Percentiles rank a stretch among this genome's conserved stretches.
These are phyloP conservation scores for Lucilia sericata DNA, from an alignment of 1,140 invertebrate genomes.

Conservation along the genomic window DNA sequence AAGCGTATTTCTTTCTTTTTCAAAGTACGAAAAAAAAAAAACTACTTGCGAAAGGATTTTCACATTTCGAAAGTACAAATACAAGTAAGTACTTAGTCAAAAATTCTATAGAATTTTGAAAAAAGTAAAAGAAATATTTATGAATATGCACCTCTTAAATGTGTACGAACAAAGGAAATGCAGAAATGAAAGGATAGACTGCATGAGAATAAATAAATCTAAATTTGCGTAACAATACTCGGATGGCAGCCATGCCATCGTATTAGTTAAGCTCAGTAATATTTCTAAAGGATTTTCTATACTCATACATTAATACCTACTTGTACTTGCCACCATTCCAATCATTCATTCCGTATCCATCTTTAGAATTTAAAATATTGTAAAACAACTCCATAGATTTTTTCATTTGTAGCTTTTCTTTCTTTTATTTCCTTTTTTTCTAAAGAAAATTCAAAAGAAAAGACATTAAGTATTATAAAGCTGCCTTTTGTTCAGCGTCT, in stretches of 20 bases:
- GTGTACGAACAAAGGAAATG: neutral
- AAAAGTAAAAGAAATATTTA: conserved; percentile 21
- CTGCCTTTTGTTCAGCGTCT: conserved; percentile 14
- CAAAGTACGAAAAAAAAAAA: neutral
- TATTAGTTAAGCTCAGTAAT: conserved; percentile 27
- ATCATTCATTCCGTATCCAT: neutral
- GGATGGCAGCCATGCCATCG: neutral
- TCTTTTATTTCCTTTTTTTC: neutral
- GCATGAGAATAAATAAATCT: neutral
- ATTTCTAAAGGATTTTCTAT: conserved; percentile 16
- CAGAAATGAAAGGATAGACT: neutral
- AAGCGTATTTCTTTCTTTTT: neutral
- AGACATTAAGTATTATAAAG: neutral
- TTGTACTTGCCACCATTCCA: neutral
- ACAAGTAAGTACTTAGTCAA: neutral
- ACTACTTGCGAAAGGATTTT: conserved; percentile 15
- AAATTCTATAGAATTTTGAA: neutral
- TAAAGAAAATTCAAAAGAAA: neutral
- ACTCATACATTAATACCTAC: neutral
- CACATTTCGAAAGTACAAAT: neutral
- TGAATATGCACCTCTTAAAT: conserved; percentile 35
- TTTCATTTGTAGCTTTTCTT: neutral
- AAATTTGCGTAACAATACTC: conserved; percentile 33
- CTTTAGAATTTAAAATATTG: conserved; percentile 3
- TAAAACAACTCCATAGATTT: conserved; percentile 18